Evolutionary conservation across 2,888 invertebrate species (phyloP).

Genomic region (Caenorhabditis angaria): DNA sequence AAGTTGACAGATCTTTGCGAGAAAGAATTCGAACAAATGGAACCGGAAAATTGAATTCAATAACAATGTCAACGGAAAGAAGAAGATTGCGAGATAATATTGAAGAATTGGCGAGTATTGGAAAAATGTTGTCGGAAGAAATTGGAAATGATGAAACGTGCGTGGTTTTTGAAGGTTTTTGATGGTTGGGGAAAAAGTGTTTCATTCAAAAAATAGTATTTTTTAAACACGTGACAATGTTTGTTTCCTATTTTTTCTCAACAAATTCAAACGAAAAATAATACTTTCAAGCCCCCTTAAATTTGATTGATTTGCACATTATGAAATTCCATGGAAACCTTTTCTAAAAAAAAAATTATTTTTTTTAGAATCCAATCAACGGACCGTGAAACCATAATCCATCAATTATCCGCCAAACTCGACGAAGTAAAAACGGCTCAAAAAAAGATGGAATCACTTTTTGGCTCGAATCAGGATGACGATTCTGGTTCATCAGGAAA

Average conservation of each 20-base stretch:
- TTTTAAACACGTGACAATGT: too few species aligned
- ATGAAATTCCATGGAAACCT: background rate
- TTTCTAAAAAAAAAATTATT: background rate
- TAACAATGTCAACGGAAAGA: slow-evolving; percentile 37
- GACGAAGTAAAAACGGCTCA: slow-evolving; percentile 41
- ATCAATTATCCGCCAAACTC: slow-evolving; percentile 44
- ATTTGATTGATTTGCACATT: too few species aligned
- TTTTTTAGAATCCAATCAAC: slow-evolving; percentile 38
- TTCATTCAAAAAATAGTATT: too few species aligned
- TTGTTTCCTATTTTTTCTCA: too few species aligned
- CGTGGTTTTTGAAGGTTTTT: background rate
- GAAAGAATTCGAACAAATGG: slow-evolving; percentile 39
- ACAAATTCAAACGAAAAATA: too few species aligned
- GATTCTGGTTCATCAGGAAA: slow-evolving; percentile 21
- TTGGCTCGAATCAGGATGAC: slow-evolving; percentile 29
- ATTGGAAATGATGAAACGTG: slow-evolving; percentile 52
- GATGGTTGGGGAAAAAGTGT: background rate
- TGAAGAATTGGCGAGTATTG: slow-evolving; percentile 51
- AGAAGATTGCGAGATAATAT: slow-evolving; percentile 44
- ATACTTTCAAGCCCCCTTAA: too few species aligned
- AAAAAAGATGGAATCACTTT: slow-evolving; percentile 47
- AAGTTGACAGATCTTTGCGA: slow-evolving; percentile 37
- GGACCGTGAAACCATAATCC: slow-evolving; percentile 44
- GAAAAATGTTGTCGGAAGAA: slow-evolving; percentile 47
- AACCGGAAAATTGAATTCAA: slow-evolving; percentile 24